Percentiles rank a stretch among this genome's conserved stretches.
phyloP scores from a whole-genome alignment of 2,113 vertebrate species.

The Rhipidura dahli region DNA sequence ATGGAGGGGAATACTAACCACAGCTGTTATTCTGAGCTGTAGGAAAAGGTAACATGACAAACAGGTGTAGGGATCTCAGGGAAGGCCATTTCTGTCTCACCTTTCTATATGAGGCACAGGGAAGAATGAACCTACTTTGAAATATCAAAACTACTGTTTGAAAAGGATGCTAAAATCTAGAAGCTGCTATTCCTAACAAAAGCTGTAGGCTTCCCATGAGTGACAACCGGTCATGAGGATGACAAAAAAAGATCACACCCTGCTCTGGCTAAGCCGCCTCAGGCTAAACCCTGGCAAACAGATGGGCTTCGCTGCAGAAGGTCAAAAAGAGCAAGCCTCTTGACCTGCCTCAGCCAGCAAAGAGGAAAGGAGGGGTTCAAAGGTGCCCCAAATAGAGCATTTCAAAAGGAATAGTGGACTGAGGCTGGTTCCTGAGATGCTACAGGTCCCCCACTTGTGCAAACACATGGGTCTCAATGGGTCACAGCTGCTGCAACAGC shows the following conservation, averaged over 20 bases:
- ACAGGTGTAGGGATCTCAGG: not conserved
- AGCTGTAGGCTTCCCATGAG: not conserved
- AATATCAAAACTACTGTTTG: not conserved
- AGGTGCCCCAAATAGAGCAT: not conserved
- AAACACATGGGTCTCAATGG: fast-evolving
- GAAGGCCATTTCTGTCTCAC: not conserved
- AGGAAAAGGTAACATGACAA: fast-evolving
- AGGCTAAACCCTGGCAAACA: conserved; percentile 56
- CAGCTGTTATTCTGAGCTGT: not conserved
- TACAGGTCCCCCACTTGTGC: not conserved
- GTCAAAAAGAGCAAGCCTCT: conserved; percentile 25
- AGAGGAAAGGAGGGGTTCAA: not conserved
- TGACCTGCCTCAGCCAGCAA: not conserved
- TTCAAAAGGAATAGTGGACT: not conserved
- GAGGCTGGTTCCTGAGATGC: not conserved
- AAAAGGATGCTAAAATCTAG: not conserved
- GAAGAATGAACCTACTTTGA: not conserved
- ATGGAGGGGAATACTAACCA: not conserved
- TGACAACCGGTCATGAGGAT: not conserved
- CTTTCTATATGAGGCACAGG: not conserved
- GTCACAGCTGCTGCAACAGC: not conserved
- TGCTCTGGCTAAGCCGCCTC: conserved; percentile 54
- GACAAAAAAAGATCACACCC: conserved; percentile 49
- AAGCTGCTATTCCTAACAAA: not conserved
- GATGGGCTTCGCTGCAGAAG: conserved; percentile 30